Evolutionary conservation across 2,888 invertebrate genomes (phyloP).

Genomic region (Rhamphomyia laevipes): DNA sequence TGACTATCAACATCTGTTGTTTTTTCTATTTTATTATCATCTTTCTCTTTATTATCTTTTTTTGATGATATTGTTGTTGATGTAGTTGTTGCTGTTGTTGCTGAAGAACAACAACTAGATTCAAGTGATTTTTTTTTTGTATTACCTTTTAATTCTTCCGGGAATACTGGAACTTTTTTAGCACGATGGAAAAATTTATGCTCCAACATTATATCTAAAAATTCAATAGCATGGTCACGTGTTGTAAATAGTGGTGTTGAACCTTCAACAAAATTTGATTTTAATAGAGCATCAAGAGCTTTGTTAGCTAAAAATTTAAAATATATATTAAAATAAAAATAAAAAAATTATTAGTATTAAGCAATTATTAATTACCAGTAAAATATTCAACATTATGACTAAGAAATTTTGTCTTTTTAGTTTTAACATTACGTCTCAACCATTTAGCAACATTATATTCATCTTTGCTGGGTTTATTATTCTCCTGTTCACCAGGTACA

Average conservation of each 20-base stretch:
- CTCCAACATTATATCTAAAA: constrained; percentile 70
- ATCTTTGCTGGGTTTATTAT: constrained; percentile 73
- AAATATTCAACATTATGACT: constrained; percentile 97
- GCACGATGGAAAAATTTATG: constrained; percentile 95
- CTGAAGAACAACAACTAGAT: constrained; percentile 9
- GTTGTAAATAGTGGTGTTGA: constrained; percentile 67
- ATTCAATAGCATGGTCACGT: constrained; percentile 67
- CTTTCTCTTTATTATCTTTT: constrained; percentile 1
- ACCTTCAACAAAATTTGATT: constrained; percentile 79
- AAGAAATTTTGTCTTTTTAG: constrained; percentile 90
- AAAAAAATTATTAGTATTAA: constrained; percentile 10
- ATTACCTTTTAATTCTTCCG: constrained; percentile 27
- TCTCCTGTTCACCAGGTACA: constrained; percentile 39
- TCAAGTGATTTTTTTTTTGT: constrained; percentile 12
- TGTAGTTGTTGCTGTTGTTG: background rate
- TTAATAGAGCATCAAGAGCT: constrained; percentile 83
- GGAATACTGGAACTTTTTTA: constrained; percentile 57
- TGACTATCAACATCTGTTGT: constrained; percentile 38
- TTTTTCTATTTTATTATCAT: constrained; percentile 13
- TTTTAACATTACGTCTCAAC: constrained; percentile 85
- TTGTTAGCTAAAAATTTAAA: constrained; percentile 48
- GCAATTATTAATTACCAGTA: constrained; percentile 48
- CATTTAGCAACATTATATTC: constrained; percentile 91
- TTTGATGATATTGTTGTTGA: background rate
- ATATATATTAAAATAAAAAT: constrained; percentile 6